Conservation (phyloP, 1,140 invertebrate genomes). For the Coenobita brevimanus region DNA sequence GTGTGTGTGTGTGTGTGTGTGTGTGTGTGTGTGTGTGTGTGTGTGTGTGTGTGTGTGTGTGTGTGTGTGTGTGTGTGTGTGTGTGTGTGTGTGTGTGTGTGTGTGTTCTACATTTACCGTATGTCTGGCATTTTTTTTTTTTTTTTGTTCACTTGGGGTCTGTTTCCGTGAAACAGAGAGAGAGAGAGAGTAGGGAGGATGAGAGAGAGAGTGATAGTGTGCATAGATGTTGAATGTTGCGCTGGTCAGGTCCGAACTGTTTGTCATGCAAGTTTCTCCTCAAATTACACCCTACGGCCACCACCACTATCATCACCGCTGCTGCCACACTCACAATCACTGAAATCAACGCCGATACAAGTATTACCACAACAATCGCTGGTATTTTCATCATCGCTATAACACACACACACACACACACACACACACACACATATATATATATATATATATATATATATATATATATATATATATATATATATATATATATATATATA, state of each 20-base stretch:
- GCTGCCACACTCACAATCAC: neutral
- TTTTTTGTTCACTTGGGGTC: neutral
- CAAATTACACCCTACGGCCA: neutral
- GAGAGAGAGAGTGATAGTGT: too few relatives aligned
- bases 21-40: too few relatives aligned
- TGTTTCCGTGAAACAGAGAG: too few relatives aligned
- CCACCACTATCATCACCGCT: neutral
- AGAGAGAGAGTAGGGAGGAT: too few relatives aligned
- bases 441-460: conserved; percentile 11
- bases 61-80: conserved; percentile 6
- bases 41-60: too few relatives aligned
- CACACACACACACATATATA: conserved; percentile 12
- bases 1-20: neutral
- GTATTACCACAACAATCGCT: neutral
- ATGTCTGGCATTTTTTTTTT: neutral
- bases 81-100: neutral
- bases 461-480: neutral
- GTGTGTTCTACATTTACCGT: neutral
- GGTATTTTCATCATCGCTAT: neutral
- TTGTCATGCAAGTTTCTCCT: too few relatives aligned
- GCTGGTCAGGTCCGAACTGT: too few relatives aligned
- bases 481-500: too few relatives aligned
- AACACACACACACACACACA: too few relatives aligned
- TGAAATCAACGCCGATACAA: neutral
- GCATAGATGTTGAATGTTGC: too few relatives aligned